A percentile compares a stretch with the other conserved stretches of the same genome.
phyloP scores from a whole-genome alignment of 2,888 invertebrate genomes.

The Melanostoma scalare region DNA sequence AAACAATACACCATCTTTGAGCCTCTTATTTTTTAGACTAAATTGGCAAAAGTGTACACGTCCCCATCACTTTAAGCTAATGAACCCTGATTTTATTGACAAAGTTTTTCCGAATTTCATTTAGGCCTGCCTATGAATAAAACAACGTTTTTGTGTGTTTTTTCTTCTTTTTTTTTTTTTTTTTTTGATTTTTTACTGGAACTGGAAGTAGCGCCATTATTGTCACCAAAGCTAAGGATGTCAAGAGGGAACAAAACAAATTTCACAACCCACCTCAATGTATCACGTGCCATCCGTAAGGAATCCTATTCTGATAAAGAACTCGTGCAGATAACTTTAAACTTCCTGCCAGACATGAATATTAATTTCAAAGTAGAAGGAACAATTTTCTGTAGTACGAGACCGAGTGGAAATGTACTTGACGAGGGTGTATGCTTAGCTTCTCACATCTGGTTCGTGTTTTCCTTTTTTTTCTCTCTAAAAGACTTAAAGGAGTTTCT shows the following conservation, averaged over 20 bases:
- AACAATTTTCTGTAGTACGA: not conserved
- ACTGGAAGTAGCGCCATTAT: no score
- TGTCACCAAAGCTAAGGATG: no score
- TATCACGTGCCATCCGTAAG: slow-evolving; percentile 9
- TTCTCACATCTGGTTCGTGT: no score
- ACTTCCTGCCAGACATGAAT: slow-evolving; percentile 19
- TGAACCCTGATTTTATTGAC: slow-evolving; percentile 48
- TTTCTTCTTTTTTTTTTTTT: no score
- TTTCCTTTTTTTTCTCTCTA: no score
- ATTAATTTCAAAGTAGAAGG: slow-evolving; percentile 6
- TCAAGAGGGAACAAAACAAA: no score
- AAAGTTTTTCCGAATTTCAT: slow-evolving; percentile 30
- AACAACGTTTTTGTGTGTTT: not conserved
- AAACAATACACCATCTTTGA: slow-evolving; percentile 5
- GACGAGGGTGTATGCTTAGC: no score
- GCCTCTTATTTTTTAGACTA: no score
- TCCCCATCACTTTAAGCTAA: slow-evolving; percentile 8
- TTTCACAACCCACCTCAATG: not conserved
- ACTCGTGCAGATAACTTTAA: slow-evolving; percentile 37
- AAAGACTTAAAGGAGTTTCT: no score
- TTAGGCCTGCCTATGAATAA: slow-evolving; percentile 17
- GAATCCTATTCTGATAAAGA: slow-evolving; percentile 24
- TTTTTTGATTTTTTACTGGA: no score
- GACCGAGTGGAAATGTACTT: no score
- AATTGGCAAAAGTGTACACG: no score